Conservation (phyloP, 92 coral and sea anemone species). For the Anthopleura xanthogrammica region DNA sequence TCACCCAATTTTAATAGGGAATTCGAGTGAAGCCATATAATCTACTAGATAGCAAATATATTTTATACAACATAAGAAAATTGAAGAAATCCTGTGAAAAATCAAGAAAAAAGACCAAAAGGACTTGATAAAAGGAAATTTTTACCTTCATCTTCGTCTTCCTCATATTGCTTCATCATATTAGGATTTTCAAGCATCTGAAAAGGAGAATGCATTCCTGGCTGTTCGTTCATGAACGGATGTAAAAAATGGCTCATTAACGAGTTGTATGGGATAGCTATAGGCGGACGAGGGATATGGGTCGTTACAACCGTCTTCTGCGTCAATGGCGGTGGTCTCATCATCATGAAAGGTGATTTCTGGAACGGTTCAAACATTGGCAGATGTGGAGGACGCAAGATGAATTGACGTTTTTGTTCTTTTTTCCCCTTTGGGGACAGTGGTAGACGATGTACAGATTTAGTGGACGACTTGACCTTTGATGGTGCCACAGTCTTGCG, state of each 20-base stretch:
- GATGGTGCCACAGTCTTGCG: constrained; percentile 32
- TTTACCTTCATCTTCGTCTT: constrained; percentile 73
- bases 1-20: no score
- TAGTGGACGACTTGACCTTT: constrained; percentile 45
- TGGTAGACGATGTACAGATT: constrained; percentile 33
- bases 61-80: no score
- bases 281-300: constrained; percentile 93
- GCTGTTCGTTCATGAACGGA: constrained; percentile 28
- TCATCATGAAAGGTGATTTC: constrained; percentile 82
- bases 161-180: constrained; percentile 47
- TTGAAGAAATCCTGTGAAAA: not conserved
- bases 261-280: constrained; percentile 83
- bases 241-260: constrained; percentile 45
- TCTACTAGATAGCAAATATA: no score
- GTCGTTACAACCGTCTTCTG: constrained; percentile 97
- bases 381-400: constrained; percentile 65
- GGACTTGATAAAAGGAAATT: not conserved
- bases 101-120: not conserved
- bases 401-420: constrained; percentile 90
- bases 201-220: constrained; percentile 37
- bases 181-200: constrained; percentile 36
- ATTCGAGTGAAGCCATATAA: no score
- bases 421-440: constrained; percentile 47
- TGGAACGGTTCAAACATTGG: constrained; percentile 37
- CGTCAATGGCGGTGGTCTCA: constrained; percentile 94